Percentiles rank a stretch among this genome's conserved stretches.
phyloP scores from a whole-genome alignment of 1,140 invertebrate species.

The Lepidotrigona ventralis region DNA sequence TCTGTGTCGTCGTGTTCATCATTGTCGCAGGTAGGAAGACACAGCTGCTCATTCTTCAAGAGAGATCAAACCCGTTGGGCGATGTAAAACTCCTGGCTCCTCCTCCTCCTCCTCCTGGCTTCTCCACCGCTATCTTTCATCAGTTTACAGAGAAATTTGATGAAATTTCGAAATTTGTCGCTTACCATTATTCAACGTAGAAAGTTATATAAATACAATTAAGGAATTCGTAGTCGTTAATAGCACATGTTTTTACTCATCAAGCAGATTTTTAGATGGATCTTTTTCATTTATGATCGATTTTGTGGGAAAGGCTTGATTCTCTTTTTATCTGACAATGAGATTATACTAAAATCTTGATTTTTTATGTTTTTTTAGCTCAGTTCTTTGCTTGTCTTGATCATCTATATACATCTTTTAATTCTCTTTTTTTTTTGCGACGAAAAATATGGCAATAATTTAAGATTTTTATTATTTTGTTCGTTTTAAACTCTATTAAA shows the following conservation, averaged over 20 bases:
- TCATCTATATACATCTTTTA: background rate
- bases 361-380: background rate
- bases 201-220: no score
- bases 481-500: background rate
- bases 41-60: conserved; percentile 10
- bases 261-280: background rate
- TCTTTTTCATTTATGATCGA: background rate
- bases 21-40: conserved; percentile 65
- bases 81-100: background rate
- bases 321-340: background rate
- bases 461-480: background rate
- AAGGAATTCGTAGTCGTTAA: background rate
- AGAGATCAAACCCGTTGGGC: background rate
- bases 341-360: background rate
- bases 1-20: conserved; percentile 66
- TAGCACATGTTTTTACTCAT: background rate
- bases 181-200: background rate
- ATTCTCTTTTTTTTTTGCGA: background rate
- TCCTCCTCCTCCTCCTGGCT: background rate
- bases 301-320: background rate
- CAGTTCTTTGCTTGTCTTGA: background rate
- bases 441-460: background rate
- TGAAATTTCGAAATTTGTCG: background rate
- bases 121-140: background rate
- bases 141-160: background rate